Base-by-base conservation (phyloP, 1,140 invertebrate species). In the Pectinophora gossypiella region DNA sequence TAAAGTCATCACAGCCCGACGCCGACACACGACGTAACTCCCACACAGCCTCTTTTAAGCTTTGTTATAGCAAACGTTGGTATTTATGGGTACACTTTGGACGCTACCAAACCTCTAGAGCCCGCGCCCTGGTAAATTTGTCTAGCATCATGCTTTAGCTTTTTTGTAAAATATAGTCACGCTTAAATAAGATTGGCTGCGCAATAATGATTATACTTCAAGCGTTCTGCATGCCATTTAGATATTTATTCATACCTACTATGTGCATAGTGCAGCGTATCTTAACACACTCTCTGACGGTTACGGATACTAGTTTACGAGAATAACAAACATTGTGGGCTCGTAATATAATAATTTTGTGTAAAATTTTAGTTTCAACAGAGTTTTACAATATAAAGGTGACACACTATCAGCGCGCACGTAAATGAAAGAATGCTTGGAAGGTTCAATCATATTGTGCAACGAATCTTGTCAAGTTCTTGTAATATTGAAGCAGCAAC, bases 151-250 rank as follows among this genome's bases (percentile, higher is more conserved):
- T 85, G 84, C 84, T 88, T 88, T 60, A 85, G 82, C 82, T 88
- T 87, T 82, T 86, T 85, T 87, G 77, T 85, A 86, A 83, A 85
- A 78, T 85, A 88, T 85, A 86, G 80, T 86, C 83, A 86, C 83
- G 85, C 83, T 88, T 87, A 78, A 79, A 85, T 85, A 76, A 87
- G 83, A 86, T 85, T 86, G 83, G 83, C 84, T 87, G 84, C 85
- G 82, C 81, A 85, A 87, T 86, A 85, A 86, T 85, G 82, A 86
- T 87, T 85, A 84, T 86, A 85, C 85, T 89, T 90, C 89, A 90
- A 90, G 89, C 89, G 89, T 90, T 90, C 89, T 90, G 89, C 89
- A 90, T 90, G 89, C 85, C 82, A 88, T 82, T 86, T 85, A 84
- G 80, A 84, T 86, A 77, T 76, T 84, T 87, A 85, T 85, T 83